A percentile compares a stretch with the other conserved stretches of the same genome.
Conservation (phyloP, 1,140 invertebrate species). For the Leptinotarsa lineolata region DNA sequence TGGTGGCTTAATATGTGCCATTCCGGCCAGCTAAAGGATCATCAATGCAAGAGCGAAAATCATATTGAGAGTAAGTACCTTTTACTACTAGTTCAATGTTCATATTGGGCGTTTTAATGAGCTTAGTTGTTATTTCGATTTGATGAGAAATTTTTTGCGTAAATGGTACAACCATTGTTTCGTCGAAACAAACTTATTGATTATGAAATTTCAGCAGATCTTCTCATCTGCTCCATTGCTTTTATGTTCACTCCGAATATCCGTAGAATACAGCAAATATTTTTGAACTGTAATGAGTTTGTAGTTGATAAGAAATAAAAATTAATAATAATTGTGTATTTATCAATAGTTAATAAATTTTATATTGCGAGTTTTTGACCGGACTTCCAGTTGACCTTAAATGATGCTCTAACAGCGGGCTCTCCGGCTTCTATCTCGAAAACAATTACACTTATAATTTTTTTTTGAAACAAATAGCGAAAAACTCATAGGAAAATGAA, state of each 20-base stretch:
- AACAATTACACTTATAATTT: too few relatives aligned
- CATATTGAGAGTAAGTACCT: slow-evolving; percentile 8
- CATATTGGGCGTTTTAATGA: background rate
- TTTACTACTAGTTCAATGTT: too few relatives aligned
- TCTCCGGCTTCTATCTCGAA: too few relatives aligned
- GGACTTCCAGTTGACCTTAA: too few relatives aligned
- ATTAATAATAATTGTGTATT: too few relatives aligned
- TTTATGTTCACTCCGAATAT: background rate
- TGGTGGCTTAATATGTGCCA: slow-evolving; percentile 56
- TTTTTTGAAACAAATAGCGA: too few relatives aligned
- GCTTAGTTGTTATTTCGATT: background rate
- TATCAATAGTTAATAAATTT: too few relatives aligned
- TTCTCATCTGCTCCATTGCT: background rate
- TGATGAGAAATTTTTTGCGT: background rate
- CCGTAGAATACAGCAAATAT: background rate
- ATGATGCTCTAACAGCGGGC: too few relatives aligned
- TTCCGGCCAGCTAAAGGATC: slow-evolving; percentile 41
- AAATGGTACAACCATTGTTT: background rate
- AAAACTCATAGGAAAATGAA: too few relatives aligned
- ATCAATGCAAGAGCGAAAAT: background rate
- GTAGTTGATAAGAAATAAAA: background rate
- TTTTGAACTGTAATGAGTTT: background rate
- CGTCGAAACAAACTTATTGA: background rate
- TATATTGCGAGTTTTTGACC: too few relatives aligned
- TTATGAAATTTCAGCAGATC: background rate